Percentiles rank a stretch among this genome's conserved stretches.
Evolutionary conservation across 2,888 invertebrate species (phyloP).

Genomic region (Odontocolon sp.): DNA sequence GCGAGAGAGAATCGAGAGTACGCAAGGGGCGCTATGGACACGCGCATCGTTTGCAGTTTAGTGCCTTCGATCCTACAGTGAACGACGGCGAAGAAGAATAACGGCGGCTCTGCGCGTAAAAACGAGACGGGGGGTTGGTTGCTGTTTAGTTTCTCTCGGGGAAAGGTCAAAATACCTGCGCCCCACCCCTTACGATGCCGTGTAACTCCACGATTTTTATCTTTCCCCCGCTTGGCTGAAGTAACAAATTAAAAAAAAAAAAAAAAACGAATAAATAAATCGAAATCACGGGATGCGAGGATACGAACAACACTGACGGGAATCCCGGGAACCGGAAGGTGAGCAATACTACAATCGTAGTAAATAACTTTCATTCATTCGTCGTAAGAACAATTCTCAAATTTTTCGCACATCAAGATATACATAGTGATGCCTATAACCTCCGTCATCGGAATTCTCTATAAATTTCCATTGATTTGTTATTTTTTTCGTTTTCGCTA

Average conservation of each 20-base stretch:
- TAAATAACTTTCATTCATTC: slow-evolving; percentile 36
- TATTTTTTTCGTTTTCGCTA: not conserved
- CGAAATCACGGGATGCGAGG: slow-evolving; percentile 30
- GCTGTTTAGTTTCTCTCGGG: slow-evolving; percentile 1
- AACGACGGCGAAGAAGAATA: slow-evolving; percentile 27
- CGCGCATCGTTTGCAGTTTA: slow-evolving; percentile 38
- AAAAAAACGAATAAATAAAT: not conserved
- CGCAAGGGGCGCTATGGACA: slow-evolving; percentile 43
- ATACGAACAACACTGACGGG: slow-evolving; percentile 47
- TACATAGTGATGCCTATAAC: not conserved
- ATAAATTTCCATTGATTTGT: not conserved
- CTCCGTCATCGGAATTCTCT: not conserved
- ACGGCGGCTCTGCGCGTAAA: slow-evolving; percentile 23
- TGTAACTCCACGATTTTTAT: slow-evolving; percentile 57
- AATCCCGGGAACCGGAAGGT: slow-evolving; percentile 60
- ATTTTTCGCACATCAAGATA: not conserved
- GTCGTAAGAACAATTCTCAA: slow-evolving; percentile 15
- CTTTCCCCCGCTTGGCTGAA: slow-evolving; percentile 35
- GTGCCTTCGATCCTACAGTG: slow-evolving; percentile 36
- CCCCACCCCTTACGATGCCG: slow-evolving; percentile 66
- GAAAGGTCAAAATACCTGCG: slow-evolving; percentile 66
- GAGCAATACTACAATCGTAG: slow-evolving; percentile 33
- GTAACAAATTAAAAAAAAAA: not conserved
- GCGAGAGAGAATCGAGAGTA: slow-evolving; percentile 6
- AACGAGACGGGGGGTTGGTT: slow-evolving; percentile 20